A percentile compares a stretch with the other conserved stretches of the same genome.
Evolutionary conservation across 1,140 invertebrate species (phyloP).

Genomic region (Radopholus similis): DNA sequence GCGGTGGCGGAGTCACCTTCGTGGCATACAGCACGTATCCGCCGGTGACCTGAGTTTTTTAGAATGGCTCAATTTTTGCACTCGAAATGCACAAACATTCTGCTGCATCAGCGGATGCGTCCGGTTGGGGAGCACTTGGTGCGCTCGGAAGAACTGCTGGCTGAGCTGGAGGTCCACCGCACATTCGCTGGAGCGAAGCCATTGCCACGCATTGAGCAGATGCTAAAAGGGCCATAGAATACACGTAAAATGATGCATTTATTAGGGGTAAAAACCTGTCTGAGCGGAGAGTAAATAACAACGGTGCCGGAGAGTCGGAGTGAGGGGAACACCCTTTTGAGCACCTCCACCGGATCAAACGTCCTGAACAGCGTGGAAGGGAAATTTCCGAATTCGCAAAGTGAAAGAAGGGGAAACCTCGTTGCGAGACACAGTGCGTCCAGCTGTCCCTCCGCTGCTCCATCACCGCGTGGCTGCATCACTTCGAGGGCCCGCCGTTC

Average conservation of each 20-base stretch:
- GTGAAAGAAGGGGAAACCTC: background rate
- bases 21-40: slow-evolving; percentile 13
- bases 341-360: slow-evolving; percentile 17
- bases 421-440: background rate
- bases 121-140: slow-evolving; percentile 26
- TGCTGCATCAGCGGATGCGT: slow-evolving; percentile 37
- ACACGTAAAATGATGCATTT: background rate
- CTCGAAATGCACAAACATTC: background rate
- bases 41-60: slow-evolving; percentile 2
- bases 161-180: slow-evolving; percentile 24
- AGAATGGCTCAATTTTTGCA: background rate
- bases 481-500: slow-evolving; percentile 23
- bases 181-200: slow-evolving; percentile 18
- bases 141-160: slow-evolving; percentile 27
- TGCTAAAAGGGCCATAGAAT: slow-evolving; percentile 15
- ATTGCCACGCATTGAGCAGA: slow-evolving; percentile 22
- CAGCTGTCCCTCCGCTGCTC: background rate
- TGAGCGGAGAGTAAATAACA: slow-evolving; percentile 27
- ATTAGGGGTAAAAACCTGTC: slow-evolving; percentile 14
- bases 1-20: background rate
- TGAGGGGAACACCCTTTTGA: slow-evolving; percentile 14
- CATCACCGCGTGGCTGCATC: background rate
- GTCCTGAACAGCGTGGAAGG: background rate
- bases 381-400: background rate
- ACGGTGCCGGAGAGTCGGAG: slow-evolving; percentile 32